Percentiles rank a stretch among this genome's conserved stretches.
These are phyloP conservation scores for Pseudomugil gertrudae DNA, from an alignment of 2,797 vertebrate genomes.

Conservation along the genomic window DNA sequence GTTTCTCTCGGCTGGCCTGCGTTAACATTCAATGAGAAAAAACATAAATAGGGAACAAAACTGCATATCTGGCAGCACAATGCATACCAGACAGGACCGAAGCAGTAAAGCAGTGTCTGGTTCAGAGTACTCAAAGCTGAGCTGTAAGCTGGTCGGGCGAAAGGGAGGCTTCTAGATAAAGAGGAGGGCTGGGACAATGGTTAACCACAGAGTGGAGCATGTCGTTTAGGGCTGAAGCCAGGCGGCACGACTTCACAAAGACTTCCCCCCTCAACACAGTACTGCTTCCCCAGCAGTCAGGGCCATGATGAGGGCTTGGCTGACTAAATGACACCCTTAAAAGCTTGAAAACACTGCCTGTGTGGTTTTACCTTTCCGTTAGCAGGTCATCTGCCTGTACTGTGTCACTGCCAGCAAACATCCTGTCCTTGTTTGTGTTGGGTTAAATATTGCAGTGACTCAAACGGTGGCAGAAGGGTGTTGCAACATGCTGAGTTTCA, in stretches of 20 bases:
- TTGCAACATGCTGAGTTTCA: slow-evolving; percentile 33
- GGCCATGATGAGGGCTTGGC: slow-evolving; percentile 46
- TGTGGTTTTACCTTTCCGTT: slow-evolving; percentile 54
- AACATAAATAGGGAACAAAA: slow-evolving; percentile 28
- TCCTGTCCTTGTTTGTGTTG: slow-evolving; percentile 11
- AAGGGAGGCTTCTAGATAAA: slow-evolving; percentile 63
- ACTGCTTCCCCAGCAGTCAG: slow-evolving; percentile 40
- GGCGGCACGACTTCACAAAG: slow-evolving; percentile 71
- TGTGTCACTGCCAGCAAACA: slow-evolving; percentile 26
- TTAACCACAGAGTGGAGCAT: slow-evolving; percentile 76
- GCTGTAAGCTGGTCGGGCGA: slow-evolving; percentile 38
- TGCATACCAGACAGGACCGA: slow-evolving; percentile 36
- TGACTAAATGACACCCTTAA: slow-evolving; percentile 62
- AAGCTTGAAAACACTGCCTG: slow-evolving; percentile 51
- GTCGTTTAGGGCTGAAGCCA: slow-evolving; percentile 56
- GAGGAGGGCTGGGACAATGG: slow-evolving; percentile 72
- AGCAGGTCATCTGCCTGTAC: slow-evolving; percentile 42
- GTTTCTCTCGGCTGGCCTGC: slow-evolving; percentile 47
- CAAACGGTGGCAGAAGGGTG: slow-evolving; percentile 24
- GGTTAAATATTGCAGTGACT: slow-evolving; percentile 25
- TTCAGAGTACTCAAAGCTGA: slow-evolving; percentile 41
- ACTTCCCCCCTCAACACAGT: slow-evolving; percentile 54
- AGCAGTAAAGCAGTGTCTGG: slow-evolving; percentile 30
- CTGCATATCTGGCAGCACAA: slow-evolving; percentile 31
- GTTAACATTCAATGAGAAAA: slow-evolving; percentile 32